Conservation (phyloP, 2,797 vertebrate species). For the Anguilla pacifica region DNA sequence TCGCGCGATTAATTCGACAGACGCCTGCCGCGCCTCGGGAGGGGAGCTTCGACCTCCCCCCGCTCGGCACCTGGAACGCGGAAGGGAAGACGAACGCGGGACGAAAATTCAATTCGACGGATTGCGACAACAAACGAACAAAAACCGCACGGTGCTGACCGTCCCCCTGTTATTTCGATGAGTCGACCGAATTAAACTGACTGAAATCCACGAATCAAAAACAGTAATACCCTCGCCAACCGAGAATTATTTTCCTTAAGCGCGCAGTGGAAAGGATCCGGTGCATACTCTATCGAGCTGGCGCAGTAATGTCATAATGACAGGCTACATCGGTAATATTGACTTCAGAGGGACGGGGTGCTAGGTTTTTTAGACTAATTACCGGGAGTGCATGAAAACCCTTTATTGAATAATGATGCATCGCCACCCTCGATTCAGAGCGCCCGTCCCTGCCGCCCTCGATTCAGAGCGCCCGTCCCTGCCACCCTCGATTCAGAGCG, state of each 20-base stretch:
- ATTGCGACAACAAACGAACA: background rate
- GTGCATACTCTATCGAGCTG: background rate
- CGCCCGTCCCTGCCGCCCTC: no score
- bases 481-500: no score
- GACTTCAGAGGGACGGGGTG: background rate
- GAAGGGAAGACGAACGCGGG: background rate
- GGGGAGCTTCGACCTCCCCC: background rate
- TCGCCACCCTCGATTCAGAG: background rate
- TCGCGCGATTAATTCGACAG: background rate
- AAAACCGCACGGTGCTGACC: background rate
- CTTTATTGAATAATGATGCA: slow-evolving; percentile 13
- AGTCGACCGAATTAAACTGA: background rate
- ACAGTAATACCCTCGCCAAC: background rate
- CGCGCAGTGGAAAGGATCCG: no score
- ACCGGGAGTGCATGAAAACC: slow-evolving; percentile 7
- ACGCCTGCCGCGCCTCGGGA: background rate
- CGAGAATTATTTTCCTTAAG: background rate
- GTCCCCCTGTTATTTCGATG: background rate
- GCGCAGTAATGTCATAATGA: background rate
- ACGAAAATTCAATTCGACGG: no score
- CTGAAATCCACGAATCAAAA: background rate
- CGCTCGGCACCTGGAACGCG: no score
- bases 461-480: no score
- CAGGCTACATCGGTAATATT: background rate
- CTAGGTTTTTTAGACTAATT: slow-evolving; percentile 8